These are phyloP conservation scores for Siniperca knerii DNA, from an alignment of 2,113 vertebrate species.

Conservation along the genomic window DNA sequence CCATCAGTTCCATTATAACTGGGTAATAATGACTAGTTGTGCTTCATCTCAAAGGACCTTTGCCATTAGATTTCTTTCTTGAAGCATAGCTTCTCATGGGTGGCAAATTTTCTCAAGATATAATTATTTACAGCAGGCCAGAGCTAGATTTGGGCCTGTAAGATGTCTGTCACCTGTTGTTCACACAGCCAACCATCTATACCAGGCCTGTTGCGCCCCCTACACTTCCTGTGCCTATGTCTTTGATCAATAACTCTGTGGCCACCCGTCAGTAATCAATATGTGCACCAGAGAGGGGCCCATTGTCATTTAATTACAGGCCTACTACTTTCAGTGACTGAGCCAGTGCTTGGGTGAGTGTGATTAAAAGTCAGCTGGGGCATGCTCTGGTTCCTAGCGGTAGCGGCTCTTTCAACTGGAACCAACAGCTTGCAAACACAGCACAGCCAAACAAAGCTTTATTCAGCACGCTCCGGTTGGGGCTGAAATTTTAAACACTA, in stretches of 20 bases:
- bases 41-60: conserved; percentile 43
- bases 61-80: conserved; percentile 24
- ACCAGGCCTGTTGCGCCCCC: conserved; percentile 31
- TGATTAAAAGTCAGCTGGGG: conserved; percentile 73
- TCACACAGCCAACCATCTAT: conserved; percentile 59
- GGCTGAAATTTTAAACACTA: conserved; percentile 40
- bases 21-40: conserved; percentile 36
- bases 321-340: conserved; percentile 56
- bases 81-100: conserved; percentile 29
- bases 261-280: conserved; percentile 60
- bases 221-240: conserved; percentile 58
- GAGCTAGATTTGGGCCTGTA: conserved; percentile 34
- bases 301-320: conserved; percentile 82
- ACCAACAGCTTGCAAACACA: conserved; percentile 76
- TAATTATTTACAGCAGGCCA: conserved; percentile 67
- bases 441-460: conserved; percentile 63
- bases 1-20: conserved; percentile 10
- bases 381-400: conserved; percentile 34
- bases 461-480: conserved; percentile 37
- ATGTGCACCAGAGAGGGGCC: conserved; percentile 68
- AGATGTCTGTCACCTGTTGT: conserved; percentile 73
- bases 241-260: conserved; percentile 79
- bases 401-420: conserved; percentile 72
- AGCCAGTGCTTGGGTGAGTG: conserved; percentile 56
- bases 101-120: conserved; percentile 47